Conservation (phyloP, 2,113 vertebrate species). For the Naja naja region DNA sequence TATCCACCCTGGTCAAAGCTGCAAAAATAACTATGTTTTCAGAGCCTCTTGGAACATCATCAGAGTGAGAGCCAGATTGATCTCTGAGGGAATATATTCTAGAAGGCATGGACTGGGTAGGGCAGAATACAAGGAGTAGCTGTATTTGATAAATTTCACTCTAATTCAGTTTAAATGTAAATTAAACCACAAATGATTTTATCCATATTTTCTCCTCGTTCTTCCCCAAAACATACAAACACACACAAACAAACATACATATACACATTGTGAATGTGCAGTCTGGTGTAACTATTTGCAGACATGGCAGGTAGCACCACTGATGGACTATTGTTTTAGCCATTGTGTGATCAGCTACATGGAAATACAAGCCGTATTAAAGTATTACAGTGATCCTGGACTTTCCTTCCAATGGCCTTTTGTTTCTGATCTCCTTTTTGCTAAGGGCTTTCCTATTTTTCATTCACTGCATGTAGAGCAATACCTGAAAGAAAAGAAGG, state of each 20-base stretch:
- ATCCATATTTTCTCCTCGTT: neutral
- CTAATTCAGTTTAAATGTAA: neutral
- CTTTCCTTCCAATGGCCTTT: neutral
- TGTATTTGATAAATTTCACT: neutral
- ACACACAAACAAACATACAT: neutral
- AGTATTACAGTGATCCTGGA: neutral
- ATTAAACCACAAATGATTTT: neutral
- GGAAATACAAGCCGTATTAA: neutral
- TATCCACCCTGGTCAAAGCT: neutral
- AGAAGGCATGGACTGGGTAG: neutral
- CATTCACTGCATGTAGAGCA: neutral
- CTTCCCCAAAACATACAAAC: neutral
- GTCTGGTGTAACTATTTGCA: neutral
- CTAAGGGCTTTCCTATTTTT: neutral
- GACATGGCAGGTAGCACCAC: neutral
- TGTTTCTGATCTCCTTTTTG: neutral
- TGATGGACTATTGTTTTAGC: neutral
- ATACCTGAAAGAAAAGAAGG: neutral
- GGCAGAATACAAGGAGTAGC: neutral
- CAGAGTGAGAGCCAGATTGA: neutral
- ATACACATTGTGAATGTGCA: neutral
- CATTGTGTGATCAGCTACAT: neutral
- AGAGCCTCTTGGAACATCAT: neutral
- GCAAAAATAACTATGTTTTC: neutral
- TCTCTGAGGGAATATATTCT: neutral